Evolutionary conservation across 2,888 invertebrate species (phyloP).

Genomic region (Tenthredo scrophulariae): DNA sequence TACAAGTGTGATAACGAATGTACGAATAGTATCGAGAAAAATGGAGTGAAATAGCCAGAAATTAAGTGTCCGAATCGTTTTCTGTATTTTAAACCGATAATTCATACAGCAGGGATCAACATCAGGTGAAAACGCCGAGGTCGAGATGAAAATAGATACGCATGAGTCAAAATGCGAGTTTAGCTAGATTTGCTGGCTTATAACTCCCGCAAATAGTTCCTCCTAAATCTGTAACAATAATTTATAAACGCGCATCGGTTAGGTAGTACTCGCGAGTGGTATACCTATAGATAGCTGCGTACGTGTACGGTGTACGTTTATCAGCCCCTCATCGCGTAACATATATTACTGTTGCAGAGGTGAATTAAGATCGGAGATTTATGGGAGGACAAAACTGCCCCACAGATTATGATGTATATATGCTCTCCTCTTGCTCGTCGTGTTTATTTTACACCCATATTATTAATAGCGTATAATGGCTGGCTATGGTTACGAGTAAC

Average conservation of each 20-base stretch:
- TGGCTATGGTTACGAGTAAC: slow-evolving; percentile 35
- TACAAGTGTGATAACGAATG: neutral
- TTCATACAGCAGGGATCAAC: neutral
- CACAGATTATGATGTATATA: slow-evolving; percentile 18
- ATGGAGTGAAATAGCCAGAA: neutral
- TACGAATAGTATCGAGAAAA: neutral
- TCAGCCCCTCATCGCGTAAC: slow-evolving; percentile 3
- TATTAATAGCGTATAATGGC: slow-evolving; percentile 42
- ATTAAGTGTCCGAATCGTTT: neutral
- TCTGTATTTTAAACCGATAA: neutral
- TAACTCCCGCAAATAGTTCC: neutral
- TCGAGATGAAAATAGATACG: neutral
- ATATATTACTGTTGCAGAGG: slow-evolving; percentile 8
- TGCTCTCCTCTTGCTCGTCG: neutral
- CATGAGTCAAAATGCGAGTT: neutral
- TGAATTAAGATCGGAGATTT: slow-evolving; percentile 40
- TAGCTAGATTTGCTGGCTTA: neutral
- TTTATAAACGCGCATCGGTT: neutral
- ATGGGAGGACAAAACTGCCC: slow-evolving; percentile 26
- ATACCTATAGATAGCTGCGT: neutral
- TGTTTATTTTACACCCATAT: slow-evolving; percentile 19
- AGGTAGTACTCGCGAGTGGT: no score
- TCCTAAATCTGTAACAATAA: slow-evolving; percentile 1
- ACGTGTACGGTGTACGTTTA: neutral
- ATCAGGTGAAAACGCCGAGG: neutral